phyloP scores from a whole-genome alignment of 2,888 invertebrate species.

The Sinodicranocentrus sp. region DNA sequence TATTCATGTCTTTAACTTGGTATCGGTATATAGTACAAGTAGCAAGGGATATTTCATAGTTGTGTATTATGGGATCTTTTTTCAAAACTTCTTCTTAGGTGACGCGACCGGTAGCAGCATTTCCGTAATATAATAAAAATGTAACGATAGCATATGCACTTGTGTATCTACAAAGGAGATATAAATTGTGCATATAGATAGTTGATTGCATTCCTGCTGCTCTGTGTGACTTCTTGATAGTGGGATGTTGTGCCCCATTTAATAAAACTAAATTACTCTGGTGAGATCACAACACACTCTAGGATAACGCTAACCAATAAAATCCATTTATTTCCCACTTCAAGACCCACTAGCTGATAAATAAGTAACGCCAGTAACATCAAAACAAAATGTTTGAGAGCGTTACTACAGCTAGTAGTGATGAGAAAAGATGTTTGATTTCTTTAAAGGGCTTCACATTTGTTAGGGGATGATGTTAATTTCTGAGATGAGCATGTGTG shows the following conservation, averaged over 20 bases:
- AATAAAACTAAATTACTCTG: constrained; percentile 1
- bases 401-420: neutral
- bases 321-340: constrained; percentile 6
- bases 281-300: neutral
- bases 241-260: constrained; percentile 14
- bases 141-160: neutral
- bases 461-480: constrained; percentile 21
- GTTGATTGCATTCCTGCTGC: neutral
- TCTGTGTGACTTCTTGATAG: neutral
- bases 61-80: constrained; percentile 9
- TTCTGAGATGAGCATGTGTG: constrained; percentile 11
- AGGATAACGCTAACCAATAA: constrained; percentile 16
- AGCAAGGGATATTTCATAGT: constrained; percentile 2
- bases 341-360: constrained; percentile 19
- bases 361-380: constrained; percentile 34
- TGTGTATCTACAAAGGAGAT: too few species aligned
- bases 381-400: neutral
- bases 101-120: constrained; percentile 49
- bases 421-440: neutral
- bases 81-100: neutral
- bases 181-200: neutral
- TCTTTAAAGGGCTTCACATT: neutral
- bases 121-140: constrained; percentile 34
- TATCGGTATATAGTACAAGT: neutral
- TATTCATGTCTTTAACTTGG: too few species aligned